Evolutionary conservation across 2,797 vertebrate species (phyloP), one percentile per base, ranked within the genome.

Genomic region (Danio choprae): DNA sequence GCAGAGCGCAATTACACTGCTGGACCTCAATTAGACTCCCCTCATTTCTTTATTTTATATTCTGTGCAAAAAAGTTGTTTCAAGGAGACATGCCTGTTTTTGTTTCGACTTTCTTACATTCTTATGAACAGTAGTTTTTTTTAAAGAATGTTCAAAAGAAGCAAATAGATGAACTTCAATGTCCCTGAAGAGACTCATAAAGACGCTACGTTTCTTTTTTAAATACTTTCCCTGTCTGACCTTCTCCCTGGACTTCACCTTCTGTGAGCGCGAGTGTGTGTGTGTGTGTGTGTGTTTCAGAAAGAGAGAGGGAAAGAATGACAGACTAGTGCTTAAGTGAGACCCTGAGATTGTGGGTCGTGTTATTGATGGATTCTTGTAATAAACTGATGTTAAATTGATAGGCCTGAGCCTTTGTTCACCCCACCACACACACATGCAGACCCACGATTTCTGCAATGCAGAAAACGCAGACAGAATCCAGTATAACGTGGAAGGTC

Each of bases 161-260:
- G 22, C 53, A 46, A 58, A 36, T 6, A 48, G 10, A 56, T 18
- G 5, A 58, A 77, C 41, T 40, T 68, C 43, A 77, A 15, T 77
- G 75, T 22, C 75, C 59, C 60, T 55, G 60, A 55, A 64, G 20
- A 36, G 38, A 65, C 12, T 53, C 15, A 56, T 40, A 13, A 43
- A 56, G 40, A 77, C 0, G n/a, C 50, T 43, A 50, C 29, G 65
- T 44, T 56, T 55, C 4, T n/a, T 36, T 77, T 67, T 46, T 16
- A 68, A 68, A 68, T 68, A 64, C 29, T 68, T 77, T 68, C 13
- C 71, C n/a, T 55, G 36, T 64, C 60, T 56, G 38, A 63, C 69
- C 59, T 80, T 72, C 36, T 55, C 41, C 59, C 22, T 44, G 10
- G 22, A 46, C 22, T 50, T 73, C 18, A 43, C 13, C 41, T 29